Percentiles rank a stretch among this genome's conserved stretches.
phyloP scores from a whole-genome alignment of 2,797 vertebrate species.

The Lagocephalus sceleratus region DNA sequence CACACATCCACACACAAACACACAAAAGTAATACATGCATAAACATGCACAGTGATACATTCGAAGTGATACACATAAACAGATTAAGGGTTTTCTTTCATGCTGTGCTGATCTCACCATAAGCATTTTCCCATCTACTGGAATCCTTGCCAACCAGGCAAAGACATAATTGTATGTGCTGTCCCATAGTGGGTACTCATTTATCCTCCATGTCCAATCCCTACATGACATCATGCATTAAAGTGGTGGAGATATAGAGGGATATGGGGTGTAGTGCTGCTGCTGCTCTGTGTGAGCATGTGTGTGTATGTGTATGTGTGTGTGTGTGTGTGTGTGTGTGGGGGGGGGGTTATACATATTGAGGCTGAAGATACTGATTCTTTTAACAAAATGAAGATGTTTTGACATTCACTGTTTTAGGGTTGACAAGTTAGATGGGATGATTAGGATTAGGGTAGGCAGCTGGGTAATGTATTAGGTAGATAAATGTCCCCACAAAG shows the following conservation, averaged over 20 bases:
- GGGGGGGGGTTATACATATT: too few species aligned
- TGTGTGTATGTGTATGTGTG: neutral
- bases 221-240: constrained; percentile 68
- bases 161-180: constrained; percentile 63
- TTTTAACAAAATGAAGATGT: too few species aligned
- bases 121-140: constrained; percentile 26
- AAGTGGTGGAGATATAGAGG: constrained; percentile 43
- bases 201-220: constrained; percentile 55
- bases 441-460: too few species aligned
- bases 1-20: too few species aligned
- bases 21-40: constrained; percentile 27
- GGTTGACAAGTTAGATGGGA: too few species aligned
- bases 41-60: constrained; percentile 4
- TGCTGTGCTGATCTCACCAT: too few species aligned
- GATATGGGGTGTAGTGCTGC: neutral
- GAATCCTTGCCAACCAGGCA: constrained; percentile 55
- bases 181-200: constrained; percentile 67
- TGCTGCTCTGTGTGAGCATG: too few species aligned
- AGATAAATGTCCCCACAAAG: too few species aligned
- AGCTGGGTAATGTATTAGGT: too few species aligned
- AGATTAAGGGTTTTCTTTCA: constrained; percentile 25
- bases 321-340: too few species aligned
- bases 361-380: too few species aligned
- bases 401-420: too few species aligned
- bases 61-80: constrained; percentile 24